Evolutionary conservation across 2,797 vertebrate species (phyloP).

Genomic region (Rhabdomys pumilio): DNA sequence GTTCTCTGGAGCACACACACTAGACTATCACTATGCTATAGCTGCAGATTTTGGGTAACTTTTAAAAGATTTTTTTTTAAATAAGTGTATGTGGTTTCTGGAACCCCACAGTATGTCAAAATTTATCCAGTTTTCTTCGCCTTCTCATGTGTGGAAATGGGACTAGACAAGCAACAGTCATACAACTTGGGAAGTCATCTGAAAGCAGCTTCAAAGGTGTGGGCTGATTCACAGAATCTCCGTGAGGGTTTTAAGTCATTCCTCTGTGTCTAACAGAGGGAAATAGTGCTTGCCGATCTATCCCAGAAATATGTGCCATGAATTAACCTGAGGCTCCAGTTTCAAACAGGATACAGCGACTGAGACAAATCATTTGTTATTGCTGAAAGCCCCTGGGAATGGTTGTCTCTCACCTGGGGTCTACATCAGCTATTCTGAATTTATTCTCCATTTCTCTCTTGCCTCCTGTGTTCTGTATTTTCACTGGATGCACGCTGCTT

Average conservation of each 20-base stretch:
- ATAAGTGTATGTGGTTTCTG: background rate
- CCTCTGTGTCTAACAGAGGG: background rate
- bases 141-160: background rate
- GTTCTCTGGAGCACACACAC: background rate
- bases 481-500: background rate
- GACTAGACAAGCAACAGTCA: background rate
- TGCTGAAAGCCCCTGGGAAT: background rate
- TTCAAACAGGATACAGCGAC: background rate
- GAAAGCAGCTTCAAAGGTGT: conserved; percentile 42
- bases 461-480: background rate
- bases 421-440: conserved; percentile 33
- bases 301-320: background rate
- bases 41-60: background rate
- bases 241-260: background rate
- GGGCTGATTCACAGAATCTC: background rate
- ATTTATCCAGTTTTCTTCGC: background rate
- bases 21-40: background rate
- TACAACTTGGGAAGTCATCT: background rate
- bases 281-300: background rate
- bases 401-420: background rate
- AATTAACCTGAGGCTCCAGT: background rate
- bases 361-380: background rate
- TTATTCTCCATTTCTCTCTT: background rate
- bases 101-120: background rate
- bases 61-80: background rate